Evolutionary conservation across 2,888 invertebrate genomes (phyloP), one percentile per base, ranked within the genome.

Genomic region (Parnassius smintheus): DNA sequence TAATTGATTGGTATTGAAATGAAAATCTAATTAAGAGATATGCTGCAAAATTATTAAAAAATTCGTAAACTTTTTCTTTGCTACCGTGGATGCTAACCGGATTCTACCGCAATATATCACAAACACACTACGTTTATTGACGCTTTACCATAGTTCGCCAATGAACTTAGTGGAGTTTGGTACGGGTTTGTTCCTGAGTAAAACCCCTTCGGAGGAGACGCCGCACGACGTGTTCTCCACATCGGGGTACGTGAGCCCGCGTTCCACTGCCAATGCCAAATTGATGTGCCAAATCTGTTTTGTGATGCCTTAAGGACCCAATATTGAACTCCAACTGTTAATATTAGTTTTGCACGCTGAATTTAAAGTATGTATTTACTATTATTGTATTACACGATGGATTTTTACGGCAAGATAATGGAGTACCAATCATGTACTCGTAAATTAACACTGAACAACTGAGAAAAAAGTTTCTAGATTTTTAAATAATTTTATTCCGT

Each of bases 101-200:
- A 76, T 82, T 73, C 72, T 77, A 76, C 76, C 73, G 70, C 71
- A 71, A 71, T 66, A 65, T 35, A 66, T 69, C 61, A 57, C 73
- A 65, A 71, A 76, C 74, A 79, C 77, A 71, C 85, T 82, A 68
- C 75, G 78, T 85, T 81, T 80, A 81, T 83, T 84, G 83, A 51
- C 52, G 45, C 44, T 9, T 41, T 49, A 75, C 71, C 74, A 79
- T 86, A 97, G 97, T 93, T 97, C 97, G 82, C 97, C 97, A 83
- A 97, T 97, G 93, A 97, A 97, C 94, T 94, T 98, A 94, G 98
- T 98, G 91, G 98, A 98, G 94, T 96, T 98, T 93, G 97, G 98
- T 90, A 96, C 97, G 82, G 98, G 98, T 91, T 94, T 98, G 88
- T 97, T 98, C 94, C 93, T 95, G 89, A 96, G 95, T 94, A 97